A percentile compares a stretch with the other conserved stretches of the same genome.
phyloP scores from a whole-genome alignment of 64 coral and sea anemone species.

The Anthopleura sola region DNA sequence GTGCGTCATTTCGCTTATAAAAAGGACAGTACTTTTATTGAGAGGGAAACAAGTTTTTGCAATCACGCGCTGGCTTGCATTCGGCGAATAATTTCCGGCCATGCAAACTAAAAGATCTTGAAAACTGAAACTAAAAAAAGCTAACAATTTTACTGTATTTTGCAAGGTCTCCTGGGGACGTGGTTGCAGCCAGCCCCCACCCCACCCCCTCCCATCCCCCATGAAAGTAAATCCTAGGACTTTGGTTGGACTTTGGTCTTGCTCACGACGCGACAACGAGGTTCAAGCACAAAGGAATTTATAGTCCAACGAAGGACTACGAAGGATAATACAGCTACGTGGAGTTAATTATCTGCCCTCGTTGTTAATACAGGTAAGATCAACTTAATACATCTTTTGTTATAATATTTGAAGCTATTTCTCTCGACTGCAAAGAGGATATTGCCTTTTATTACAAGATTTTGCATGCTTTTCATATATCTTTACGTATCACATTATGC shows the following conservation, averaged over 20 bases:
- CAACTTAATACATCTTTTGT: neutral
- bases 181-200: no score
- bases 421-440: neutral
- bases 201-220: neutral
- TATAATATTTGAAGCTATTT: neutral
- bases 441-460: neutral
- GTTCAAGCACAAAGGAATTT: neutral
- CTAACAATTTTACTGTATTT: no score
- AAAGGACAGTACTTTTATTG: no score
- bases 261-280: neutral
- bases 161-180: no score
- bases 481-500: no score
- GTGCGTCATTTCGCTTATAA: no score
- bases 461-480: no score
- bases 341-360: neutral
- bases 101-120: no score
- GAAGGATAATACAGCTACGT: neutral
- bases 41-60: no score
- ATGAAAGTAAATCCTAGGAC: neutral
- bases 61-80: no score
- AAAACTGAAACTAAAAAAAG: no score
- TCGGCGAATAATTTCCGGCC: no score
- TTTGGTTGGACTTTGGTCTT: slow-evolving; percentile 1
- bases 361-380: neutral
- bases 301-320: neutral